Base-by-base conservation (phyloP, 2,797 vertebrate genomes). In the Anomalospiza imberbis region DNA sequence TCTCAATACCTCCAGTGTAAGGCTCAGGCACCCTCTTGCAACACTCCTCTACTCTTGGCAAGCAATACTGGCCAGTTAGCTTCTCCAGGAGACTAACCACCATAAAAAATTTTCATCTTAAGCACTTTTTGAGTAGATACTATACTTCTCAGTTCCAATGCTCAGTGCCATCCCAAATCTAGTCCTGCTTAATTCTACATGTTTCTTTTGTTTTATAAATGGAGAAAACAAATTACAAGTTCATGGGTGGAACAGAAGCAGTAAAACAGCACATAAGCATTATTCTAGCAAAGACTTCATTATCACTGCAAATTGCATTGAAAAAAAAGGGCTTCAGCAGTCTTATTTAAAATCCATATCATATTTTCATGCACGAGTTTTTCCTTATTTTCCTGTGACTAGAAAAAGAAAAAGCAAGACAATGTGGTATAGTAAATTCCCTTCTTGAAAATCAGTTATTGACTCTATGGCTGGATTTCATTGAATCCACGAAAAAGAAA, bases 381-480 rank as follows among this genome's bases (percentile, higher is more conserved):
- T 90, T 98, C 96, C 94, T 97, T 97, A 94, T 97, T 98, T 97
- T 89, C 93, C 22, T 77, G 17, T 61, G 51, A 96, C 82, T 96
- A 55, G 86, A 36, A 53, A 96, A 96, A 83, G 82, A 94, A 96
- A 97, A 82, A 96, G 95, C 96, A 95, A 98, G 97, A 98, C 94
- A 96, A 98, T 97, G 96, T 94, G 95, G 90, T 94, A 57, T 18
- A 88, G 20, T 82, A 97, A 96, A 97, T 96, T 96, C 92, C 91
- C 88, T 97, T 97, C 94, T 97, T 71, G 34, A 80, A 83, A 85
- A 10, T 65, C 19, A 93, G 55, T 97, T 97, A 91, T 98, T 97
- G 93, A 97, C 93, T 87, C 95, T 93, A 83, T 68, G 86, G 96
- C 93, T 93, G 80, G 93, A 97, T 98, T 98, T 99, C 96, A 97